phyloP scores from a whole-genome alignment of 2,888 invertebrate species.

The Ectemnius continuus region DNA sequence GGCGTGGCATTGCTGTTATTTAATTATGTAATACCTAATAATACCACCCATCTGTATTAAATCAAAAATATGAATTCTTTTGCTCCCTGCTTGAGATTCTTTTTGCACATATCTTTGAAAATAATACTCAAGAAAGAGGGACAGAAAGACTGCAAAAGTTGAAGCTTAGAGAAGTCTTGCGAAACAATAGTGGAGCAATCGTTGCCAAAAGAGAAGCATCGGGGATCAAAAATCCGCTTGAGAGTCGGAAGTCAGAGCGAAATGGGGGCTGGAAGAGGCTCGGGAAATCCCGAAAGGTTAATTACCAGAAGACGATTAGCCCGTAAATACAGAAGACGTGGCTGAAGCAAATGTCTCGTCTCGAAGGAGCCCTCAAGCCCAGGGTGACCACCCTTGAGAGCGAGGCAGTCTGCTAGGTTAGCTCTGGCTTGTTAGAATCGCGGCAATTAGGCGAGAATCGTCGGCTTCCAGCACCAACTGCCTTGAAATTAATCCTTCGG shows the following conservation, averaged over 20 bases:
- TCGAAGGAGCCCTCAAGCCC: not conserved
- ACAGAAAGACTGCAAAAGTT: too few species aligned
- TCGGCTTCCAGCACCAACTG: constrained; percentile 39
- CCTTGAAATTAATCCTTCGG: constrained; percentile 64
- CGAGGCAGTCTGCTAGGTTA: constrained; percentile 5
- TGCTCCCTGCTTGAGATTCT: too few species aligned
- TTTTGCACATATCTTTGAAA: too few species aligned
- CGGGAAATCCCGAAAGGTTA: constrained; percentile 2
- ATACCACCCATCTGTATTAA: too few species aligned
- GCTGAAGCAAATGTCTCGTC: constrained; percentile 6
- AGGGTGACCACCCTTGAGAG: constrained; percentile 12
- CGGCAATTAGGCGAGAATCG: constrained; percentile 64
- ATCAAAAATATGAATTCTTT: too few species aligned
- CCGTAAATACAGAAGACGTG: not conserved
- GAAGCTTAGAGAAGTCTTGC: too few species aligned
- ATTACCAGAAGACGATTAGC: constrained; percentile 1
- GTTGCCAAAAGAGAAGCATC: too few species aligned
- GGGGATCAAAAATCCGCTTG: not conserved
- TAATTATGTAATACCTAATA: too few species aligned
- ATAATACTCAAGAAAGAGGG: too few species aligned
- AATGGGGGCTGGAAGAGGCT: not conserved
- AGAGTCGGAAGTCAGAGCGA: not conserved
- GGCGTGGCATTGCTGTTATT: too few species aligned
- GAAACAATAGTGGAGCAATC: too few species aligned
- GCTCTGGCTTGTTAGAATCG: constrained; percentile 48